Conservation (phyloP, 2,113 vertebrate species). For the Danionella cerebrum region DNA sequence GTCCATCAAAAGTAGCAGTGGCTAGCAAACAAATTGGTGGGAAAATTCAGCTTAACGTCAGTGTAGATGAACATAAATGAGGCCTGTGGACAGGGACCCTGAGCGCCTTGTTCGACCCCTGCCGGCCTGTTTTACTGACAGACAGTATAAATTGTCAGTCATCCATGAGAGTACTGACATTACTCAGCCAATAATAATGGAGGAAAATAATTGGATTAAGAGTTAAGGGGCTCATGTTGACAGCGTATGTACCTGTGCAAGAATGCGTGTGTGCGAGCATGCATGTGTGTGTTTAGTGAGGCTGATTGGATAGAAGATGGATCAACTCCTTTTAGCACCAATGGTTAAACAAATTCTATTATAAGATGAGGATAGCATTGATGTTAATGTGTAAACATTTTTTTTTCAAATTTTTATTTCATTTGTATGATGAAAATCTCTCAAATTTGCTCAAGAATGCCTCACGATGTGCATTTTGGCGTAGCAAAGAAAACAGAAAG, state of each 20-base stretch:
- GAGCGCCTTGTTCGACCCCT: background rate
- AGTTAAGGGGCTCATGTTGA: conserved; percentile 5
- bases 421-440: too few relatives aligned
- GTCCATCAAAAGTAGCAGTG: conserved; percentile 31
- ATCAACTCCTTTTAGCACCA: background rate
- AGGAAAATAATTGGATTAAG: background rate
- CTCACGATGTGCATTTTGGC: too few relatives aligned
- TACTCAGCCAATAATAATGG: background rate
- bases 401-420: too few relatives aligned
- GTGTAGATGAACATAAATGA: conserved; percentile 46
- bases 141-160: background rate
- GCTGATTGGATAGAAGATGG: background rate
- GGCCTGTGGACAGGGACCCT: background rate
- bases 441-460: too few relatives aligned
- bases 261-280: background rate
- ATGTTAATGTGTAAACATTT: too few relatives aligned
- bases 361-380: conserved; percentile 8
- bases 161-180: background rate
- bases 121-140: conserved; percentile 1
- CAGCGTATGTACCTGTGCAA: background rate
- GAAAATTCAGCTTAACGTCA: conserved; percentile 32
- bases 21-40: conserved; percentile 32
- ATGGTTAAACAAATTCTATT: conserved; percentile 7
- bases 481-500: too few relatives aligned
- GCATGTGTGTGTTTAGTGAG: background rate